These are phyloP conservation scores for Tapirus terrestris DNA, from an alignment of 2,113 vertebrate species.

Conservation along the genomic window DNA sequence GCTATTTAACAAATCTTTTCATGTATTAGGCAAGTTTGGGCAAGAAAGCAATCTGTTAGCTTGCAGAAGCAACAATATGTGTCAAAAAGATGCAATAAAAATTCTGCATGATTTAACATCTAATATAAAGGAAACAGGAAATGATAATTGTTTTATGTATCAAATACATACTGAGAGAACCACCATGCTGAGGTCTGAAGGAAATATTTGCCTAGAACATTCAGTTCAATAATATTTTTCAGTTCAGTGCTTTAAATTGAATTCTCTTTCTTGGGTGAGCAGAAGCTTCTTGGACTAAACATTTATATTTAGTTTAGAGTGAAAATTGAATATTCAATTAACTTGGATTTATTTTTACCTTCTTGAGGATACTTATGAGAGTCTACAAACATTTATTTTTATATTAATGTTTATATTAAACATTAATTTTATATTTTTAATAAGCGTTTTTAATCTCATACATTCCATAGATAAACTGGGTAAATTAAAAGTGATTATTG, in stretches of 20 bases:
- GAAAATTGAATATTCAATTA: not conserved
- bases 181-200: constrained; percentile 33
- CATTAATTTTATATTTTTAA: not conserved
- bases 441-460: not conserved
- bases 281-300: not conserved
- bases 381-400: not conserved
- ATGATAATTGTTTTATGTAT: constrained; percentile 72
- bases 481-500: not conserved
- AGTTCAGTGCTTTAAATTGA: constrained; percentile 57
- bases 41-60: not conserved
- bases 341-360: not conserved
- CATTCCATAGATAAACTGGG: not conserved
- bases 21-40: not conserved
- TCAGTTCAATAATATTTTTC: constrained; percentile 49
- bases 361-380: not conserved
- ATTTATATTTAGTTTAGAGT: not conserved
- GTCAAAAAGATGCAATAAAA: constrained; percentile 36
- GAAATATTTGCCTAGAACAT: constrained; percentile 57
- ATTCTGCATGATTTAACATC: constrained; percentile 64
- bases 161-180: constrained; percentile 43
- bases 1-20: not conserved
- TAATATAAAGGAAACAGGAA: constrained; percentile 63
- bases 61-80: constrained; percentile 56
- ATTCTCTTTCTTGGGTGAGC: not conserved
- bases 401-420: too few species aligned